phyloP scores from a whole-genome alignment of 2,113 vertebrate species.

The Clarias macrocephalus region DNA sequence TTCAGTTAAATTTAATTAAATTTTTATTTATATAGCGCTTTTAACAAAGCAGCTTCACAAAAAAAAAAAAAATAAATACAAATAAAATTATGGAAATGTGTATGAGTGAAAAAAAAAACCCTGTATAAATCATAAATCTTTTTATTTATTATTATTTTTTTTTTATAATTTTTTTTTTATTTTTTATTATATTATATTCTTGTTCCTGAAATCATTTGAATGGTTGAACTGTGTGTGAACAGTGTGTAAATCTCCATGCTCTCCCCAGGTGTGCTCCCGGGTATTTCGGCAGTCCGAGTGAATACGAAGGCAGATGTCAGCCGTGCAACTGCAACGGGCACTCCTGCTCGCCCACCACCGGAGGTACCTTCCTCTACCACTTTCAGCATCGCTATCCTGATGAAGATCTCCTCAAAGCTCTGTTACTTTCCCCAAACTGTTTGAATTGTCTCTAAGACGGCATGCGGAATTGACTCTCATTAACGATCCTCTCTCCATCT shows the following conservation, averaged over 20 bases:
- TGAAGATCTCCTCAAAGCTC: not conserved
- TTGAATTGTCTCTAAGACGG: not conserved
- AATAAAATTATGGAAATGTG: too few relatives aligned
- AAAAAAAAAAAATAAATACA: too few relatives aligned
- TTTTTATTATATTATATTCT: not conserved
- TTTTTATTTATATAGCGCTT: too few relatives aligned
- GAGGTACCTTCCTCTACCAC: slow-evolving; percentile 70
- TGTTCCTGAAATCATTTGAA: not conserved
- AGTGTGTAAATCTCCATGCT: not conserved
- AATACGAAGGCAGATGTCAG: slow-evolving; percentile 78
- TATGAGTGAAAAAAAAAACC: too few relatives aligned
- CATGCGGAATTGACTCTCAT: not conserved
- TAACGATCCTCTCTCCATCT: not conserved
- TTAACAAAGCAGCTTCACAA: too few relatives aligned
- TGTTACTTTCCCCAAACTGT: not conserved
- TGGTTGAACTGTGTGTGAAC: not conserved
- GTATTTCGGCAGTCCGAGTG: slow-evolving; percentile 87
- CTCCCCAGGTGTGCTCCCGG: slow-evolving; percentile 85
- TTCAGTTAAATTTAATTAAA: too few relatives aligned
- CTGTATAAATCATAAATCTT: too few relatives aligned
- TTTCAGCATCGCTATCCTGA: not conserved
- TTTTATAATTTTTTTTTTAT: too few relatives aligned
- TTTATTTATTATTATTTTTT: too few relatives aligned
- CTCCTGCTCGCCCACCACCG: slow-evolving; percentile 82
- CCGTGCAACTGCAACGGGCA: slow-evolving; percentile 83